Evolutionary conservation across 2,888 invertebrate species (phyloP).

Genomic region (Gastrophysa polygoni): DNA sequence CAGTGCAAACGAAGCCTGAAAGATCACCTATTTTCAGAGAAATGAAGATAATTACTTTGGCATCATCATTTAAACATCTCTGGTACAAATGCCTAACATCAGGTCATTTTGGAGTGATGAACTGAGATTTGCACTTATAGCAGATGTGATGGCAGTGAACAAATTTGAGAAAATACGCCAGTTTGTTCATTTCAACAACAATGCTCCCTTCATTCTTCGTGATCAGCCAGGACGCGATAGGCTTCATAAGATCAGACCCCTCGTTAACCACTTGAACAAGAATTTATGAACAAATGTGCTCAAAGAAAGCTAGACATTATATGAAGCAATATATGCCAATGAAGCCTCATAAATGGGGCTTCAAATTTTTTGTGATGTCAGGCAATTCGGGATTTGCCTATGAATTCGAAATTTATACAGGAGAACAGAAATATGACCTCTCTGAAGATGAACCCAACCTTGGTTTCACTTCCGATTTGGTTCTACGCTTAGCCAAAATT

Average conservation of each 20-base stretch:
- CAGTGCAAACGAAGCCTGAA: neutral
- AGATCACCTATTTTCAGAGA: neutral
- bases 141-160: slow-evolving; percentile 27
- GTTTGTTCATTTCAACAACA: slow-evolving; percentile 1
- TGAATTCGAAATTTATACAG: slow-evolving; percentile 5
- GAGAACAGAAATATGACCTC: neutral
- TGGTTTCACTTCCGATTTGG: slow-evolving; percentile 2
- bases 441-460: slow-evolving; percentile 2
- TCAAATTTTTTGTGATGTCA: neutral
- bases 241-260: slow-evolving; percentile 28
- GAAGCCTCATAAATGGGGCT: slow-evolving; percentile 1
- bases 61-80: slow-evolving; percentile 27
- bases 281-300: slow-evolving; percentile 26
- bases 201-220: slow-evolving; percentile 31
- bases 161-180: slow-evolving; percentile 31
- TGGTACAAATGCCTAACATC: slow-evolving; percentile 18
- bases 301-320: slow-evolving; percentile 15
- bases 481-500: slow-evolving; percentile 1
- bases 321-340: slow-evolving; percentile 13
- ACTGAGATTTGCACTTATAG: slow-evolving; percentile 24
- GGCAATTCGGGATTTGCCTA: slow-evolving; percentile 5
- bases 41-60: slow-evolving; percentile 25
- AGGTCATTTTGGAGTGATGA: slow-evolving; percentile 27
- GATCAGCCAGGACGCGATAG: slow-evolving; percentile 26
- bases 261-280: slow-evolving; percentile 15